Evolutionary conservation across 2,888 invertebrate genomes (phyloP), one percentile per base, ranked within the genome.

Genomic region (Drosophila incognita): DNA sequence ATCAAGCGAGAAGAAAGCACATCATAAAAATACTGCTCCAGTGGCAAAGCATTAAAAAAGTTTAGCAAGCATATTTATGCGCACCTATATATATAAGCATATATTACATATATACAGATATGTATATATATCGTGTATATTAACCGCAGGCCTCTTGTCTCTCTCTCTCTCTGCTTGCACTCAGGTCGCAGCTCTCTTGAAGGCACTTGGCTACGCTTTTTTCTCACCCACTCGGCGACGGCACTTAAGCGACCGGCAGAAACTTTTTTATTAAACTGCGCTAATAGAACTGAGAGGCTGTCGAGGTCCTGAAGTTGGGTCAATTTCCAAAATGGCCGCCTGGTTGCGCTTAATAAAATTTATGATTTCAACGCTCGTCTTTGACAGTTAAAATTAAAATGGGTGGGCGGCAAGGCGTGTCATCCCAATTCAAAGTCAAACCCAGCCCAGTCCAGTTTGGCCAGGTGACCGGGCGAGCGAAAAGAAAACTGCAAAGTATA

Each of bases 261-360:
- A 87, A 87, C 87, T 87, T 87, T 87, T 87, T 87, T 87, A 87
- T 87, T 87, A 87, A 87, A 87, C 89, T 84, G 87, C 83, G 78
- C 87, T 87, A 87, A 87, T 87, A 88, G 86, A 81, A 82, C 76
- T 77, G 71, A 72, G 71, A 69, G 72, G 72, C 60, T 42, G 59
- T 60, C 38, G 48, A 59, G 64, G 69, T 69, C 68, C 68, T 61
- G 64, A 72, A 78, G 77, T 69, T 70, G 84, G 89, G 87, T 90
- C 90, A 81, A 72, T 78, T 87, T 82, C 75, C 85, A 83, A 87
- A 90, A 87, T 90, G 90, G 90, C 79, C 90, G 89, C 89, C 81
- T 76, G 91, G 91, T 79, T 89, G 89, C 79, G 90, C 89, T 90
- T 89, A 89, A 91, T 89, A 89, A 91, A 89, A 89, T 89, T 90